Conservation (phyloP, 2,888 invertebrate species). For the Brachypalpus laphriformis region DNA sequence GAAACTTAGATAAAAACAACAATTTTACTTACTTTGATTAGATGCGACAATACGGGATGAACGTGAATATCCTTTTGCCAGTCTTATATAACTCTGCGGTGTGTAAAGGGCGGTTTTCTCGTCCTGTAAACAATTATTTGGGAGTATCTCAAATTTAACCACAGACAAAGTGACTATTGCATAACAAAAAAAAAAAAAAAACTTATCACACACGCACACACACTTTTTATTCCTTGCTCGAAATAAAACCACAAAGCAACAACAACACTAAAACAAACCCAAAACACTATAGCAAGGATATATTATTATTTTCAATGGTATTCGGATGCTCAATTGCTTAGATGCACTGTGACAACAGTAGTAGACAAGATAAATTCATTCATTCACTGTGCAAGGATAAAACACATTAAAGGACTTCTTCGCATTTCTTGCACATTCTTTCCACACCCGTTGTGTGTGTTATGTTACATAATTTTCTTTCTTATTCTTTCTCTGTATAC, state of each 20-base stretch:
- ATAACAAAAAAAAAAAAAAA: conserved; percentile 23
- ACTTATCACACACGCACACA: neutral
- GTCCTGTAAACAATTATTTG: neutral
- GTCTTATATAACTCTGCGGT: conserved; percentile 42
- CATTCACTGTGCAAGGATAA: conserved; percentile 27
- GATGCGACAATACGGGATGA: neutral
- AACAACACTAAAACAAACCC: neutral
- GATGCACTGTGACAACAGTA: neutral
- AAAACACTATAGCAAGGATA: conserved; percentile 6
- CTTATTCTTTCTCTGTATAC: conserved; percentile 18
- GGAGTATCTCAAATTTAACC: conserved; percentile 6
- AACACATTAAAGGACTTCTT: conserved; percentile 9
- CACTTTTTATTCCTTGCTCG: neutral
- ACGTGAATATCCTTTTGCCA: conserved; percentile 22
- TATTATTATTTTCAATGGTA: conserved; percentile 1
- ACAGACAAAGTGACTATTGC: conserved; percentile 28
- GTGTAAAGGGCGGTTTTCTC: conserved; percentile 25
- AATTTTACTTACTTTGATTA: conserved; percentile 48
- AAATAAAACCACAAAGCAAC: neutral
- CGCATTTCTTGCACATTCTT: conserved; percentile 18
- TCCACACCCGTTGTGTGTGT: neutral
- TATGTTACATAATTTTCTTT: conserved; percentile 70
- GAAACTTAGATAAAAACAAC: conserved; percentile 10
- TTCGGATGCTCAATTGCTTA: neutral
- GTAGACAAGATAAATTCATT: conserved; percentile 31